Conservation (phyloP, 1,140 invertebrate genomes). For the Habropoda laboriosa region DNA sequence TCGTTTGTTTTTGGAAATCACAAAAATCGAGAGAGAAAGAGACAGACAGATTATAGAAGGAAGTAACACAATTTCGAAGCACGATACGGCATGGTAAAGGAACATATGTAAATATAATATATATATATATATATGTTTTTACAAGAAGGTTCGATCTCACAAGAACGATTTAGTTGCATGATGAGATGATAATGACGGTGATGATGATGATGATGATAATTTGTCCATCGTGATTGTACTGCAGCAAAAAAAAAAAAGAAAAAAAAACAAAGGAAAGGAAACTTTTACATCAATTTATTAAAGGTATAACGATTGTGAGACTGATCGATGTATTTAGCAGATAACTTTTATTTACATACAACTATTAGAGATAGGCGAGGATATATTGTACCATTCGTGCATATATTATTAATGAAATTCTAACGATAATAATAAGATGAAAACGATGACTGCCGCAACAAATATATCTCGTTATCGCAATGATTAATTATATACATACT, state of each 20-base stretch:
- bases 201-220: neutral
- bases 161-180: constrained; percentile 25
- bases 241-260: neutral
- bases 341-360: constrained; percentile 77
- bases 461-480: constrained; percentile 75
- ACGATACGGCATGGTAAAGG: neutral
- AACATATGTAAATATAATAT: constrained; percentile 28
- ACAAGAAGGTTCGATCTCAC: constrained; percentile 41
- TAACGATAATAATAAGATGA: constrained; percentile 57
- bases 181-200: neutral
- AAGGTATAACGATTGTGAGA: constrained; percentile 77
- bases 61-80: neutral
- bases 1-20: neutral
- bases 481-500: constrained; percentile 70
- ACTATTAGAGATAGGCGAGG: constrained; percentile 74
- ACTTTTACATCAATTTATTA: constrained; percentile 63
- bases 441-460: constrained; percentile 79
- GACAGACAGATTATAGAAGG: constrained; percentile 14
- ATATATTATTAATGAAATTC: constrained; percentile 68
- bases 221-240: constrained; percentile 1
- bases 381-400: constrained; percentile 70
- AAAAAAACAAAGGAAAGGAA: constrained; percentile 1
- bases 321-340: constrained; percentile 79
- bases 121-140: too few species aligned
- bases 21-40: neutral